phyloP scores from a whole-genome alignment of 2,888 invertebrate species.

The Cabera pusaria region DNA sequence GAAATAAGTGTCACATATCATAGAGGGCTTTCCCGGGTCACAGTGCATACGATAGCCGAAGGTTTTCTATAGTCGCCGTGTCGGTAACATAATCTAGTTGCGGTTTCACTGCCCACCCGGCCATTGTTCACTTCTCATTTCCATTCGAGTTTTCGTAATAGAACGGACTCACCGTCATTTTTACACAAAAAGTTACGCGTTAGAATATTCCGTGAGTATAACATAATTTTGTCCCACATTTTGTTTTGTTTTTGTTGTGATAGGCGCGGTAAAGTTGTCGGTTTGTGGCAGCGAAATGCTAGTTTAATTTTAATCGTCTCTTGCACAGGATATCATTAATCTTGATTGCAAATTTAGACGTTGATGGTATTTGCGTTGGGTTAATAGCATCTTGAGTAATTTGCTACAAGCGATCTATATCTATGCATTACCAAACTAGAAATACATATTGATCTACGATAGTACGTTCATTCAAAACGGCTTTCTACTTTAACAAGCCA shows the following conservation, averaged over 20 bases:
- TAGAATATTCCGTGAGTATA: conserved; percentile 9
- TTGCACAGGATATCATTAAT: conserved; percentile 33
- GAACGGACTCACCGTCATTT: conserved; percentile 31
- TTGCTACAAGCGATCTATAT: too few relatives aligned
- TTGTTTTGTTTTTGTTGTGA: conserved; percentile 2
- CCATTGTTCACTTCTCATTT: conserved; percentile 40
- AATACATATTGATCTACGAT: too few relatives aligned
- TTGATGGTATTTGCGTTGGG: conserved; percentile 25
- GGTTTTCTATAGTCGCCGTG: conserved; percentile 26
- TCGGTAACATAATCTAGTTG: conserved; percentile 42
- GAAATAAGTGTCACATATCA: conserved; percentile 17
- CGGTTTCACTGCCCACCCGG: conserved; percentile 42
- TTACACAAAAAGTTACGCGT: conserved; percentile 29
- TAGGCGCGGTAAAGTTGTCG: conserved; percentile 8
- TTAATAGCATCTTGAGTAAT: conserved; percentile 14
- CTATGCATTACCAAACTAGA: too few relatives aligned
- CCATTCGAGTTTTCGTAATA: conserved; percentile 48
- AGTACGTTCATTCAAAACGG: too few relatives aligned
- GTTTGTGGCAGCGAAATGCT: conserved; percentile 24
- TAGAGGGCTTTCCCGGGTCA: conserved; percentile 27
- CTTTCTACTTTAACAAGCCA: too few relatives aligned
- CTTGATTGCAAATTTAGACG: conserved; percentile 30
- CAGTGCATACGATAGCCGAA: conserved; percentile 32
- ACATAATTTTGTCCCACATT: neutral
- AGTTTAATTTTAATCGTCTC: conserved; percentile 28